phyloP scores from a whole-genome alignment of 2,113 vertebrate species.

The Oreotragus oreotragus region DNA sequence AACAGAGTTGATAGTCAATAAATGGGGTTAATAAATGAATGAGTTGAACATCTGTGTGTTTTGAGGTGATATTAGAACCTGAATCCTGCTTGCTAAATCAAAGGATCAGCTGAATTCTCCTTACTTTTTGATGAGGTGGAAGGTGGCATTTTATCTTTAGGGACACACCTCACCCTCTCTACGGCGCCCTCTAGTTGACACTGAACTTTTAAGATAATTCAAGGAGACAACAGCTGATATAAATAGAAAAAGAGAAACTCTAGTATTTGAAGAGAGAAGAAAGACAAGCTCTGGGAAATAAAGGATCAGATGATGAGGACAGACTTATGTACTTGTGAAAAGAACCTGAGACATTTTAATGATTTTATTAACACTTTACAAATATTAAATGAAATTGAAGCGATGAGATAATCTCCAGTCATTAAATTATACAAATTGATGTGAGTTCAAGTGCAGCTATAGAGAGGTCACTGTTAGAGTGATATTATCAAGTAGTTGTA shows the following conservation, averaged over 20 bases:
- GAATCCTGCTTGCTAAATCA: background rate
- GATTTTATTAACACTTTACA: slow-evolving; percentile 27
- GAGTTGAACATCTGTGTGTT: background rate
- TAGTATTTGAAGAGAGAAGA: background rate
- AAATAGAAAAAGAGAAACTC: background rate
- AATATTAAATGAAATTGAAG: slow-evolving; percentile 36
- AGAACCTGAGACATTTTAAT: background rate
- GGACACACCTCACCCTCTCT: background rate
- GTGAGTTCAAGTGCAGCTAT: background rate
- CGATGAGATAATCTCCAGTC: slow-evolving; percentile 27
- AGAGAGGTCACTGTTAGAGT: background rate
- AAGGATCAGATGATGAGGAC: background rate
- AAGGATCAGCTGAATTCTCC: background rate
- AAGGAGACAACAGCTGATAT: background rate
- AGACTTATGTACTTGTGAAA: background rate
- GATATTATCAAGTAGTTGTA: slow-evolving; percentile 34
- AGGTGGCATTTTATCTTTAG: background rate
- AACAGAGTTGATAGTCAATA: background rate
- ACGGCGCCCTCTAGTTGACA: background rate
- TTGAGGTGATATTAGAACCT: background rate
- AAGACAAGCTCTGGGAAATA: background rate
- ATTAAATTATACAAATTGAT: slow-evolving; percentile 44
- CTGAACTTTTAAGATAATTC: background rate
- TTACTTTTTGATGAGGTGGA: background rate
- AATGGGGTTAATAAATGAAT: background rate